Base-by-base conservation (phyloP, 2,888 invertebrate species). In the Lumbricus terrestris region DNA sequence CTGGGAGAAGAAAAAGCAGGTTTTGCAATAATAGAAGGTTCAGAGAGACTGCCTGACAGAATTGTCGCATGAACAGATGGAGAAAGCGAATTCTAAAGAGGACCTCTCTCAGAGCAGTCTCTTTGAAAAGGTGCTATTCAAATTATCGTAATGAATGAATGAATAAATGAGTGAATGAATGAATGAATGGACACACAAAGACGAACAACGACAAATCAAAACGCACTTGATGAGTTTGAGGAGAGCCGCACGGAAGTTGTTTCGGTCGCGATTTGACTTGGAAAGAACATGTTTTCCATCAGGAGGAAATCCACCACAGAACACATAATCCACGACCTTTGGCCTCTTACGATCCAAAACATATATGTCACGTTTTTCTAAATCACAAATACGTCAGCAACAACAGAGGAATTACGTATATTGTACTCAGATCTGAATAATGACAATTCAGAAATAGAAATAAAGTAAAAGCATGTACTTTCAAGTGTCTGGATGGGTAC, bases 161-260 rank as follows among this genome's bases (percentile, higher is more conserved):
- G n/a, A n/a, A n/a, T n/a, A n/a, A n/a, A n/a, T n/a, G n/a, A n/a
- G n/a, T n/a, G n/a, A n/a, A n/a, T n/a, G n/a, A n/a, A n/a, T n/a
- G 23, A 54, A 54, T 54, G 29, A 69, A 69, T 3, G 29, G 29
- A 69, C 69, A 69, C 29, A 69, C 13, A n/a, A 69, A 69, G n/a
- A 69, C 8, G 13, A 69, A 69, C 0, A 69, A 89, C 34, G n/a
- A 89, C n/a, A 42, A 33, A 33, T 33, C 29, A 40, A 37, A 18
- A 93, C 94, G 93, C 93, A 95, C 93, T 96, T 96, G 92, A 98
- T 97, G 92, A 97, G 95, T 92, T 96, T 96, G 90, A 98, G 97
- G 90, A 98, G 95, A 93, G 97, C 96, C 92, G 96, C 96, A 40
- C 98, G 96, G 95, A 98, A 98, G 93, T 97, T 96, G 94, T 98